Evolutionary conservation across 2,113 vertebrate genomes (phyloP).

Genomic region (Malurus melanocephalus): DNA sequence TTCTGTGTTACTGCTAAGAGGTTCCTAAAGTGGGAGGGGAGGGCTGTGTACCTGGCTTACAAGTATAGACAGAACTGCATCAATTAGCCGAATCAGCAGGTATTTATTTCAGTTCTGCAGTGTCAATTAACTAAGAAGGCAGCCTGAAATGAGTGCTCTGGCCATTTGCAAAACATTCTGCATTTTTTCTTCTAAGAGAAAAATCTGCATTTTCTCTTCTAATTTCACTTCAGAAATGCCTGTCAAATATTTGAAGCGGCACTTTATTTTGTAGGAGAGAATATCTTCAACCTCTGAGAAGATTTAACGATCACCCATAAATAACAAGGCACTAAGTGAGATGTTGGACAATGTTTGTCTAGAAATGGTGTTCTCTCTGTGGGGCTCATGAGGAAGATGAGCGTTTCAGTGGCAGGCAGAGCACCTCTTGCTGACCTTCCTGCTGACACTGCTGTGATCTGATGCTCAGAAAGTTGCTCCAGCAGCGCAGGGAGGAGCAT

Average conservation of each 20-base stretch:
- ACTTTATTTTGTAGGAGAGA: neutral
- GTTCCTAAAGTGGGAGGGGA: neutral
- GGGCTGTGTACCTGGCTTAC: neutral
- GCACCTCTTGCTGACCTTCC: neutral
- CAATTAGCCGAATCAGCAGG: neutral
- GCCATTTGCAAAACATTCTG: accelerated
- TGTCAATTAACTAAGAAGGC: neutral
- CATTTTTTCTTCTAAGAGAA: neutral
- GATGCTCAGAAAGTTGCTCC: neutral
- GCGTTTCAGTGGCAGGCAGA: neutral
- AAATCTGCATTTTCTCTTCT: neutral
- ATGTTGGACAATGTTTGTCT: accelerated
- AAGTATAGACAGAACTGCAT: neutral
- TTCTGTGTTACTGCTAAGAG: neutral
- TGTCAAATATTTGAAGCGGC: neutral
- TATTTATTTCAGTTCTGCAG: neutral
- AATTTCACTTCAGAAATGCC: neutral
- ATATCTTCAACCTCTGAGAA: neutral
- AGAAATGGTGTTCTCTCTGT: accelerated
- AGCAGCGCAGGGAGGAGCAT: accelerated
- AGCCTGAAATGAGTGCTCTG: neutral
- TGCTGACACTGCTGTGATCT: accelerated
- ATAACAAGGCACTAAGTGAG: neutral
- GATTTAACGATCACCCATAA: neutral
- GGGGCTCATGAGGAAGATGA: neutral